These are phyloP conservation scores for Taeniopygia guttata DNA, from an alignment of 2,797 vertebrate species.

Conservation along the genomic window DNA sequence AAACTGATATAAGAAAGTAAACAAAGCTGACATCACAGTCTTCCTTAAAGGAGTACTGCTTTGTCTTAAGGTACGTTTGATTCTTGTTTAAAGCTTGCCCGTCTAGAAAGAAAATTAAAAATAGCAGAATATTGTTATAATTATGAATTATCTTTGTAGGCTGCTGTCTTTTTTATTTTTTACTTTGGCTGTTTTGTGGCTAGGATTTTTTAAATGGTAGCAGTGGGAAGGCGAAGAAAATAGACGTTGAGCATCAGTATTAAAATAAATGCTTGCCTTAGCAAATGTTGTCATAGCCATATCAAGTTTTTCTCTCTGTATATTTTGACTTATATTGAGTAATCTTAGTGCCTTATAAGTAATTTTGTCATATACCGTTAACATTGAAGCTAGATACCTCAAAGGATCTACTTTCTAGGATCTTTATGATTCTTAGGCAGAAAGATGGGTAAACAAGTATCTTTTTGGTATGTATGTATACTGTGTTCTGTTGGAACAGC, in stretches of 20 bases:
- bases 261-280: not conserved
- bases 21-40: not conserved
- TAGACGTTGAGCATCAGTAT: not conserved
- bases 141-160: not conserved
- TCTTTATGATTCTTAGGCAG: not conserved
- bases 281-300: not conserved
- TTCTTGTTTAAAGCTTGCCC: not conserved
- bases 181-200: not conserved
- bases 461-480: not conserved
- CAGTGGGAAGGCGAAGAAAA: not conserved
- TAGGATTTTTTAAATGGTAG: not conserved
- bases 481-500: not conserved
- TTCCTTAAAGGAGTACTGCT: not conserved
- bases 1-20: not conserved
- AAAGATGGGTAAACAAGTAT: not conserved
- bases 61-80: not conserved
- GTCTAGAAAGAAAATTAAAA: not conserved
- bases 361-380: not conserved
- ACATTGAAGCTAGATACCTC: not conserved
- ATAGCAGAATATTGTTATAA: not conserved
- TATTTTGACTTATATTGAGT: not conserved
- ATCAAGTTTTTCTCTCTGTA: not conserved
- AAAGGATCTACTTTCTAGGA: not conserved
- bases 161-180: not conserved
- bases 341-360: not conserved